Conservation (phyloP, 2,797 vertebrate species). For the Rhadinocentrus ornatus region DNA sequence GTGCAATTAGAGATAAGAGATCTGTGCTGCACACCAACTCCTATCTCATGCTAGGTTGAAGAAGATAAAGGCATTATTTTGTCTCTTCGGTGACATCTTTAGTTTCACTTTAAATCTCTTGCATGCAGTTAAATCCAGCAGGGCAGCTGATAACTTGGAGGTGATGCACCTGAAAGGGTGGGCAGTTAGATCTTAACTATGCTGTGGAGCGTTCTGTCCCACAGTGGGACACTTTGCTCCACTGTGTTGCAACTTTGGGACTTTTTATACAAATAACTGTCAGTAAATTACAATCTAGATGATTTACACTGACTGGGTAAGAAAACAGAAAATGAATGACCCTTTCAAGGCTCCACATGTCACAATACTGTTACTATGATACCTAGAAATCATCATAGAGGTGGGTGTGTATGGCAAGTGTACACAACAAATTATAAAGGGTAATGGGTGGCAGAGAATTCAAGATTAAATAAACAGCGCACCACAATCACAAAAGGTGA, state of each 20-base stretch:
- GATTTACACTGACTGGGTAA: slow-evolving; percentile 20
- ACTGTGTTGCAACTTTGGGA: background rate
- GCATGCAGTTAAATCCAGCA: background rate
- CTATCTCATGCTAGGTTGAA: slow-evolving; percentile 6
- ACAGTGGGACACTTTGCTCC: background rate
- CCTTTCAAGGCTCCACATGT: slow-evolving; percentile 21
- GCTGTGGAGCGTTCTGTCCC: background rate
- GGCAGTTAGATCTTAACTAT: background rate
- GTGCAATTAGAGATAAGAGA: slow-evolving; percentile 45
- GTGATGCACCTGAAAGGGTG: background rate
- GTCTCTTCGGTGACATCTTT: background rate
- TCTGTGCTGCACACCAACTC: slow-evolving; percentile 26
- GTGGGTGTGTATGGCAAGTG: slow-evolving; percentile 9
- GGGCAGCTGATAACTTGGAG: background rate
- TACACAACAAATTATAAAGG: slow-evolving; percentile 24
- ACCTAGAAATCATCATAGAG: slow-evolving; percentile 17
- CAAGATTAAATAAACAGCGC: slow-evolving; percentile 15
- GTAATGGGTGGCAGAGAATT: slow-evolving; percentile 7
- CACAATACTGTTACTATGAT: slow-evolving; percentile 15
- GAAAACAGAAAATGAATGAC: slow-evolving; percentile 6
- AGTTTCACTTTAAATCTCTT: background rate
- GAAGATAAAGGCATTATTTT: slow-evolving; percentile 14
- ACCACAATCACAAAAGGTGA: slow-evolving; percentile 15
- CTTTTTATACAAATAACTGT: slow-evolving; percentile 21
- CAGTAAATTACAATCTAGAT: slow-evolving; percentile 15